These are phyloP conservation scores for Leucophenga maculata DNA, from an alignment of 2,888 invertebrate species.

Conservation along the genomic window DNA sequence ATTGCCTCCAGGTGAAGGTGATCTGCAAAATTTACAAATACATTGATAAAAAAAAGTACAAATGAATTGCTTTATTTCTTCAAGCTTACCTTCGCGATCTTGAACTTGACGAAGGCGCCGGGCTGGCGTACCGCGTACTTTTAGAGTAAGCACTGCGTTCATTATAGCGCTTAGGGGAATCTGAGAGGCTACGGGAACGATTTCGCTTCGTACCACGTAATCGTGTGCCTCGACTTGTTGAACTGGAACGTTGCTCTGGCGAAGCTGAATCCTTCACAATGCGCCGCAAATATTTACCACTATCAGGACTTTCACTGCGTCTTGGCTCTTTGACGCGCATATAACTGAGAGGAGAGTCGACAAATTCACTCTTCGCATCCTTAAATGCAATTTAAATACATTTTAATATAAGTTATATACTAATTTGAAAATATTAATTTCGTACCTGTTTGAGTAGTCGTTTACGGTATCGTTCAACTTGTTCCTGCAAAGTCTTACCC, in stretches of 20 bases:
- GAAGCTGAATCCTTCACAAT: conserved; percentile 56
- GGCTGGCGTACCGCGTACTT: conserved; percentile 63
- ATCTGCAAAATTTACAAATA: conserved; percentile 36
- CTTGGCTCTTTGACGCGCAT: conserved; percentile 49
- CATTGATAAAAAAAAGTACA: not conserved
- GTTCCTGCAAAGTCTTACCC: conserved; percentile 84
- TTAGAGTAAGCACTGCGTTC: conserved; percentile 49
- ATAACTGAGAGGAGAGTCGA: conserved; percentile 63
- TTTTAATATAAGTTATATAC: not conserved
- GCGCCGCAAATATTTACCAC: conserved; percentile 54
- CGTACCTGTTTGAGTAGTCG: conserved; percentile 88
- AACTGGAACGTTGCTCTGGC: conserved; percentile 58
- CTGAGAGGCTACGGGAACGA: conserved; percentile 61
- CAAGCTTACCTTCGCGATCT: conserved; percentile 47
- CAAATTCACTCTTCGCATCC: conserved; percentile 48
- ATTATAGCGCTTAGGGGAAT: conserved; percentile 65
- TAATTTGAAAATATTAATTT: not conserved
- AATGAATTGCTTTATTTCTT: not conserved
- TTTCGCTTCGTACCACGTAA: conserved; percentile 64
- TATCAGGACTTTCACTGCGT: conserved; percentile 59
- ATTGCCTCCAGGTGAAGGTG: conserved; percentile 50
- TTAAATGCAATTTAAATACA: conserved; percentile 30
- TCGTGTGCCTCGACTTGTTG: conserved; percentile 68
- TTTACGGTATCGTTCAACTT: conserved; percentile 91
- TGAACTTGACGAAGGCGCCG: conserved; percentile 42